Conservation (phyloP, 64 coral and sea anemone species). For the Montipora cactus region DNA sequence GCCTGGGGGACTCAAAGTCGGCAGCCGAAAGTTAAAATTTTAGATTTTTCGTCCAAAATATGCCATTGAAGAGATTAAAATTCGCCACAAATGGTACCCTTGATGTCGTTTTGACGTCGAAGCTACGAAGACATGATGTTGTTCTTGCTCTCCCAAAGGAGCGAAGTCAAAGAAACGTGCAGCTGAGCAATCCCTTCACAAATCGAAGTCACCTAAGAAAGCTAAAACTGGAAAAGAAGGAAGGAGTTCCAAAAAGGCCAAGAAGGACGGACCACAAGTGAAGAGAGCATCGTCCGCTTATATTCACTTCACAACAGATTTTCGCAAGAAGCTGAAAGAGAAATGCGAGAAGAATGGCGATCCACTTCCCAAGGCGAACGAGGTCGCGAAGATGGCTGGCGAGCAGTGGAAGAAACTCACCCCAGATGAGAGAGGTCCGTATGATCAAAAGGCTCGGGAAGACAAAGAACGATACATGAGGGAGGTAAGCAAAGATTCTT, state of each 20-base stretch:
- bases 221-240: conserved; percentile 72
- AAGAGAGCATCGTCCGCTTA: conserved; percentile 94
- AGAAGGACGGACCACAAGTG: conserved; percentile 67
- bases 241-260: conserved; percentile 67
- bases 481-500: conserved; percentile 75
- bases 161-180: conserved; percentile 90
- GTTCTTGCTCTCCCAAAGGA: conserved; percentile 81
- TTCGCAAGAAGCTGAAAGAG: conserved; percentile 78
- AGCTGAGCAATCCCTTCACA: conserved; percentile 53
- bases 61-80: conserved; percentile 39
- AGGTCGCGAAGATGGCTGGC: conserved; percentile 96
- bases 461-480: conserved; percentile 80
- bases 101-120: conserved; percentile 42
- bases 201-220: conserved; percentile 85
- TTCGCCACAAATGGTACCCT: conserved; percentile 36
- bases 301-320: conserved; percentile 91
- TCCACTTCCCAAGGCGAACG: conserved; percentile 83
- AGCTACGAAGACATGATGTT: conserved; percentile 80
- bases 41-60: conserved; percentile 31
- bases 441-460: conserved; percentile 57
- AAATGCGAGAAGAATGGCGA: conserved; percentile 81
- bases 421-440: conserved; percentile 80
- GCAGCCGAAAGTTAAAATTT: conserved; percentile 30
- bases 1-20: conserved; percentile 25
- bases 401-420: conserved; percentile 86